Evolutionary conservation across 2,113 vertebrate genomes (phyloP), one percentile per base, ranked within the genome.

Genomic region (Hippoglossus stenolepis): DNA sequence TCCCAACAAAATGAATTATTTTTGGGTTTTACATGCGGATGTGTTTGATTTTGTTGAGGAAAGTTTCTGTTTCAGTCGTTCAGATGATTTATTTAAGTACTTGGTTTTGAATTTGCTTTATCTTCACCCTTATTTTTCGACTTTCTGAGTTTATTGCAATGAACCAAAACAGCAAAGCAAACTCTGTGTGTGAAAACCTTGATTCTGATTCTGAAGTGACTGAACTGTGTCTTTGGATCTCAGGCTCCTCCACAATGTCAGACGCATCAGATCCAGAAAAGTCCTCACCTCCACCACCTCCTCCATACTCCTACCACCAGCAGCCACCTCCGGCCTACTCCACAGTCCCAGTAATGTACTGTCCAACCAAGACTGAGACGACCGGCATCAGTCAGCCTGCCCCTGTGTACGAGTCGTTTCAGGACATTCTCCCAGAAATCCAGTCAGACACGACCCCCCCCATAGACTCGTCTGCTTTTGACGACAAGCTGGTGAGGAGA

Each of bases 401-500:
- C 56, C 0, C 13, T 11, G 56, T 58, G 12, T 76, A 80, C 0
- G 53, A 69, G 66, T 80, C 85, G 12, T 70, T 82, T 67, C 1
- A 5, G 0, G 75, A 85, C 67, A 61, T 67, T 18, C 4, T 1
- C 43, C 81, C 79, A 38, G 80, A 86, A 9, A 31, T 15, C 8
- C 0, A 61, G 28, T 18, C 72, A 0, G 84, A 89, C 17, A 58
- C 57, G 0, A 49, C 62, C 26, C 24, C 62, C 0, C 26, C 65
- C 1, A 0, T 43, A 0, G 38, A 12, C 1, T 79, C 89, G 0
- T 51, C 59, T 4, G 18, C 83, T 6, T 93, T 78, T 63, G 90
- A 94, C 0, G 91, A 94, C 24, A 62, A 78, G 11, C 81, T 70
- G 0, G 85, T 92, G 65, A 93, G 91, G 13, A 80, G 84, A 62